phyloP scores from a whole-genome alignment of 2,797 vertebrate genomes.

The Euthynnus affinis region DNA sequence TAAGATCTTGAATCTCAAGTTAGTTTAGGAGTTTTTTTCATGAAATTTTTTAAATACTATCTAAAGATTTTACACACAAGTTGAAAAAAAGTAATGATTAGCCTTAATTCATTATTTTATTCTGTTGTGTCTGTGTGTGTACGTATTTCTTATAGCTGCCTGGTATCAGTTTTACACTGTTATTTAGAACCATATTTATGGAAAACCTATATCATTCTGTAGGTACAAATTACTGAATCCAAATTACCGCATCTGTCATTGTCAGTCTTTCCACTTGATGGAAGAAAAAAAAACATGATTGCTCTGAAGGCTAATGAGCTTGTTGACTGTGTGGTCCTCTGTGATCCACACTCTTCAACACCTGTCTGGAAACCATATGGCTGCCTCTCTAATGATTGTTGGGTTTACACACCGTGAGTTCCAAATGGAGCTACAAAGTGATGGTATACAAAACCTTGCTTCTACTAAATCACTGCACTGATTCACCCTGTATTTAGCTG shows the following conservation, averaged over 20 bases:
- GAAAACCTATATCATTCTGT: conserved; percentile 1
- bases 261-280: conserved; percentile 21
- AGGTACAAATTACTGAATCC: background rate
- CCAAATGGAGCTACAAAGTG: conserved; percentile 23
- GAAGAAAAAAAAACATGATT: background rate
- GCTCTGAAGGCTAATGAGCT: conserved; percentile 27
- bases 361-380: conserved; percentile 62
- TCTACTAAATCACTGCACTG: conserved; percentile 1
- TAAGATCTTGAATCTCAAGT: background rate
- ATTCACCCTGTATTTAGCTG: background rate
- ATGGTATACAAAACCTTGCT: background rate
- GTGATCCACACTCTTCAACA: conserved; percentile 46
- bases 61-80: background rate
- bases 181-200: conserved; percentile 2
- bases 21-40: background rate
- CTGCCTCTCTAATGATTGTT: conserved; percentile 30
- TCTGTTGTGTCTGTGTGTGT: background rate
- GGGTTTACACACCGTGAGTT: conserved; percentile 1
- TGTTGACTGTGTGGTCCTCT: conserved; percentile 57
- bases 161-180: background rate
- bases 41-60: background rate
- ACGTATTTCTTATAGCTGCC: background rate
- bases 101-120: background rate
- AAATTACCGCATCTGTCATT: conserved; percentile 36
- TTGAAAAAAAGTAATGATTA: background rate